phyloP scores from a whole-genome alignment of 92 coral and sea anemone species.

The Palythoa grandiflora region DNA sequence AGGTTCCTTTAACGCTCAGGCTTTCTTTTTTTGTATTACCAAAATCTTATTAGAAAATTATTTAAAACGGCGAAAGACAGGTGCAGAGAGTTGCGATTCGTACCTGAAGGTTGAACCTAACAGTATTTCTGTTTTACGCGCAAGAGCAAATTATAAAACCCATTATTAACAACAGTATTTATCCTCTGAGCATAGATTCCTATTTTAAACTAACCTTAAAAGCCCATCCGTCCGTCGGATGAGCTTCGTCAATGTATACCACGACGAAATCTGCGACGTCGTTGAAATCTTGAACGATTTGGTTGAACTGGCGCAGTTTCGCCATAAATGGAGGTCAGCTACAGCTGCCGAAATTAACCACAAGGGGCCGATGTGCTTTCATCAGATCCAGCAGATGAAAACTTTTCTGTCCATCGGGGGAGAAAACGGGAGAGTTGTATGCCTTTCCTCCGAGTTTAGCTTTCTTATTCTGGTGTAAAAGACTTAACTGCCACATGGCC shows the following conservation, averaged over 20 bases:
- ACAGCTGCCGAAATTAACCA: conserved; percentile 93
- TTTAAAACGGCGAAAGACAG: too few species aligned
- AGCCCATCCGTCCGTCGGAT: conserved; percentile 95
- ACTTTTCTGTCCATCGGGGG: conserved; percentile 73
- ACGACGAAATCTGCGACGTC: conserved; percentile 93
- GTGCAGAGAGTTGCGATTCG: too few species aligned
- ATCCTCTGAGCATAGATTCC: too few species aligned
- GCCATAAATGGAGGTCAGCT: conserved; percentile 98
- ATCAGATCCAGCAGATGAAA: conserved; percentile 75
- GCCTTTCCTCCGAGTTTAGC: conserved; percentile 55
- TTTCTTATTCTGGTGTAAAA: conserved; percentile 63
- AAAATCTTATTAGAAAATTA: too few species aligned
- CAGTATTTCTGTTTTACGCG: too few species aligned
- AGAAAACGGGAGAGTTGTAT: conserved; percentile 79
- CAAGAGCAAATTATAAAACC: too few species aligned
- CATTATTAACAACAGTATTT: too few species aligned
- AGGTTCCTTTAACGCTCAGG: too few species aligned
- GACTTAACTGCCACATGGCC: conserved; percentile 73
- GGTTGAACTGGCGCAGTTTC: conserved; percentile 81
- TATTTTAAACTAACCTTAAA: conserved; percentile 75
- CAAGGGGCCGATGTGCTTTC: conserved; percentile 86
- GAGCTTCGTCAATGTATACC: conserved; percentile 93
- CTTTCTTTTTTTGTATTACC: too few species aligned
- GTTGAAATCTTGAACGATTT: conserved; percentile 78
- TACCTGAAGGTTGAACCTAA: too few species aligned